A percentile compares a stretch with the other conserved stretches of the same genome.
phyloP scores from a whole-genome alignment of 2,797 vertebrate species.

The Sebastes hopkinsi region DNA sequence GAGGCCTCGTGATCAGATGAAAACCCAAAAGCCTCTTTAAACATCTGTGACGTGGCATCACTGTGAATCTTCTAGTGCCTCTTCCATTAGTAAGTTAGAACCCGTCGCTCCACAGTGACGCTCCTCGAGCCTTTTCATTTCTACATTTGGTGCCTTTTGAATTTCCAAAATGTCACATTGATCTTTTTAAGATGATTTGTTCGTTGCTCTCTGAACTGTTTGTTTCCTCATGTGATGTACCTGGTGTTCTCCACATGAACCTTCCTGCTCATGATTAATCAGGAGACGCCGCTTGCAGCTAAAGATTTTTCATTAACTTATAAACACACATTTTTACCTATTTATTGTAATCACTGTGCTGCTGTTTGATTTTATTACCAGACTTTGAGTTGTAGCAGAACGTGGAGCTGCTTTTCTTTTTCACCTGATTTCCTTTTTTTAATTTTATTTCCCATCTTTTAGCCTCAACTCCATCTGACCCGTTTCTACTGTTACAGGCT shows the following conservation, averaged over 20 bases:
- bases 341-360: slow-evolving; percentile 60
- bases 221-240: background rate
- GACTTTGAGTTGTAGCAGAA: slow-evolving; percentile 15
- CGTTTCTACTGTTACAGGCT: slow-evolving; percentile 8
- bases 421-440: background rate
- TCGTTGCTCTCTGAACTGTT: background rate
- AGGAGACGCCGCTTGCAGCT: background rate
- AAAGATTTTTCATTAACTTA: background rate
- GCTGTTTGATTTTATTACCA: slow-evolving; percentile 23
- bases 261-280: background rate
- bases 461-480: background rate
- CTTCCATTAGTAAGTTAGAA: background rate
- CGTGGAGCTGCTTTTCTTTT: slow-evolving; percentile 1
- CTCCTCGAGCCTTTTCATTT: slow-evolving; percentile 14
- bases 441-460: background rate
- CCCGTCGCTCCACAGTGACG: slow-evolving; percentile 12
- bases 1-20: slow-evolving; percentile 3
- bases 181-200: background rate
- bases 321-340: slow-evolving; percentile 22
- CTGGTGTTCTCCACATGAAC: slow-evolving; percentile 15
- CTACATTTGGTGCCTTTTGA: slow-evolving; percentile 63
- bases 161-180: background rate
- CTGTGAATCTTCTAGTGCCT: slow-evolving; percentile 74
- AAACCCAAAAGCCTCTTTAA: background rate
- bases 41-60: slow-evolving; percentile 37